These are phyloP conservation scores for Chanos chanos DNA, from an alignment of 2,797 vertebrate genomes.

Conservation along the genomic window DNA sequence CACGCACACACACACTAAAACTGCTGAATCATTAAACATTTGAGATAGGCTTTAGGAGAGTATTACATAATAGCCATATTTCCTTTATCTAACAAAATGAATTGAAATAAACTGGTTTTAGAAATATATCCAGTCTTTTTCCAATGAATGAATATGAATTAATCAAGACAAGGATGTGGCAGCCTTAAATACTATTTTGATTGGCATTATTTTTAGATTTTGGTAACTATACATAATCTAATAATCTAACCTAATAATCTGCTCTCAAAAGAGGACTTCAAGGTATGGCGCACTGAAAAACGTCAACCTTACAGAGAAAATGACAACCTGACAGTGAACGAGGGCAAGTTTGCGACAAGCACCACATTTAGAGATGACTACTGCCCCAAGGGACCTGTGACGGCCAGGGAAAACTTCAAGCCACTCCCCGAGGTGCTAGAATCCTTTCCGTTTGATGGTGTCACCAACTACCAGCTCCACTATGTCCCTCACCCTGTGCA, in stretches of 20 bases:
- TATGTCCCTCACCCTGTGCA: slow-evolving; percentile 34
- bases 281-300: slow-evolving; percentile 21
- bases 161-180: not conserved
- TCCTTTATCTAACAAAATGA: too few species aligned
- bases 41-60: too few species aligned
- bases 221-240: too few species aligned
- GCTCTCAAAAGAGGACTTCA: slow-evolving; percentile 54
- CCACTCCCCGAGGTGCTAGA: not conserved
- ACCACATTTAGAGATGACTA: not conserved
- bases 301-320: not conserved
- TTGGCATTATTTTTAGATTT: not conserved
- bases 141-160: not conserved
- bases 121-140: not conserved
- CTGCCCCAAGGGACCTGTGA: not conserved
- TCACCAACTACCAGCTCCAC: slow-evolving; percentile 50
- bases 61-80: too few species aligned
- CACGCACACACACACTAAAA: too few species aligned
- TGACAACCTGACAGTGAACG: slow-evolving; percentile 29
- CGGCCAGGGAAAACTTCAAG: not conserved
- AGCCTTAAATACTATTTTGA: not conserved
- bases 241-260: too few species aligned
- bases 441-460: slow-evolving; percentile 22
- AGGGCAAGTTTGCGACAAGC: not conserved
- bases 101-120: not conserved
- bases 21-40: too few species aligned